Percentiles rank a stretch among this genome's conserved stretches.
Evolutionary conservation across 2,113 vertebrate genomes (phyloP).

Genomic region (Ploceus nigricollis): DNA sequence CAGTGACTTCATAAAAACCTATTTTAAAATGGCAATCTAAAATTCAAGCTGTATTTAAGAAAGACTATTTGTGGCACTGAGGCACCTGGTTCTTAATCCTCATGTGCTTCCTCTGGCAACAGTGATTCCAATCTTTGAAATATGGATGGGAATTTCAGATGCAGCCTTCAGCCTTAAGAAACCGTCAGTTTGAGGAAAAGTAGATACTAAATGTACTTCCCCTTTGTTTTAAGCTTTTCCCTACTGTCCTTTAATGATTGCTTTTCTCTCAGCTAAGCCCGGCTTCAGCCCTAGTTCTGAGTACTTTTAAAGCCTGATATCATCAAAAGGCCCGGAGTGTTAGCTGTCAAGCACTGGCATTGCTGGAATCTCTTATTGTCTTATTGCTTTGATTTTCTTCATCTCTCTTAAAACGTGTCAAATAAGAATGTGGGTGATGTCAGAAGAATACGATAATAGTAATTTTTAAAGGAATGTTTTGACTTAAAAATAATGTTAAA

Average conservation of each 20-base stretch:
- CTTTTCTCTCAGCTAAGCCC: neutral
- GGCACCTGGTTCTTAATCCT: neutral
- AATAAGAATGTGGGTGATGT: neutral
- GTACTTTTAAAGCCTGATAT: neutral
- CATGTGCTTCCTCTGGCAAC: neutral
- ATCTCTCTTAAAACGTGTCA: neutral
- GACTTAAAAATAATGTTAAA: slow-evolving; percentile 5
- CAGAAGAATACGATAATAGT: neutral
- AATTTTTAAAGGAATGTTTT: slow-evolving; percentile 18
- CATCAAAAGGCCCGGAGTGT: neutral
- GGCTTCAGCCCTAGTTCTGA: neutral
- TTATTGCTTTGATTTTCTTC: slow-evolving; percentile 20
- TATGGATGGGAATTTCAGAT: neutral
- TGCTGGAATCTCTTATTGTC: neutral
- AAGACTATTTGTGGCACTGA: neutral
- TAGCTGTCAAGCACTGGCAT: neutral
- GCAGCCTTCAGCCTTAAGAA: neutral
- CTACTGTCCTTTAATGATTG: neutral
- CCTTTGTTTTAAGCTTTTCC: neutral
- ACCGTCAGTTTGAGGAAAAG: neutral
- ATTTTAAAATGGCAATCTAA: neutral
- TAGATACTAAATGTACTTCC: neutral
- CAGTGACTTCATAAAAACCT: neutral
- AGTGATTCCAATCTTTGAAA: neutral
- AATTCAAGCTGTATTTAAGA: neutral